Evolutionary conservation across 2,797 vertebrate genomes (phyloP).

Genomic region (Cottoperca gobio): DNA sequence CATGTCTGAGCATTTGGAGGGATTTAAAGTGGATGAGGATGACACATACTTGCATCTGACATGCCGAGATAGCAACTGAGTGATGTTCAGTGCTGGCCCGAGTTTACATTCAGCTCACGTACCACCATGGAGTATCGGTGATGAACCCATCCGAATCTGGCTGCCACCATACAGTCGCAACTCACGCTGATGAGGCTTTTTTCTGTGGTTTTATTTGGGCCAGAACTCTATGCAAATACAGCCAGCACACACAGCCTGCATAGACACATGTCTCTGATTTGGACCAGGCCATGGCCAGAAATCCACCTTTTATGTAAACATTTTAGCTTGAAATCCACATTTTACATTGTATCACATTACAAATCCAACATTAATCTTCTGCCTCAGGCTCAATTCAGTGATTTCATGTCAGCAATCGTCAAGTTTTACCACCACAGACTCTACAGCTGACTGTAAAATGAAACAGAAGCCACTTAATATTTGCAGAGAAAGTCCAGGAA

Average conservation of each 20-base stretch:
- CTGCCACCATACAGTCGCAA: constrained; percentile 7
- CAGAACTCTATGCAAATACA: not conserved
- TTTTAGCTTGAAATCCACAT: not conserved
- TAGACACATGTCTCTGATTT: constrained; percentile 2
- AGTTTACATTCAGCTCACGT: constrained; percentile 17
- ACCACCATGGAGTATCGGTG: constrained; percentile 10
- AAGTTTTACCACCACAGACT: not conserved
- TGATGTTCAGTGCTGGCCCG: constrained; percentile 8
- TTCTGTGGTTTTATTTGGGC: not conserved
- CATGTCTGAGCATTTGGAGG: constrained; percentile 55
- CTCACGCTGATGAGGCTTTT: not conserved
- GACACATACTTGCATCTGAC: constrained; percentile 32
- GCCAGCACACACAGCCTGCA: not conserved
- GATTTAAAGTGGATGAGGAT: constrained; percentile 49
- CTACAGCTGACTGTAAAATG: not conserved
- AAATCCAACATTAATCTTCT: constrained; percentile 2
- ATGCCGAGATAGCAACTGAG: constrained; percentile 27
- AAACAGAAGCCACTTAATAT: constrained; percentile 6
- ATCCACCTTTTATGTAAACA: constrained; percentile 6
- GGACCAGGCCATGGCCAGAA: not conserved
- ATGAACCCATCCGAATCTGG: constrained; percentile 21
- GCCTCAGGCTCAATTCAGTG: not conserved
- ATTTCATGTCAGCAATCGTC: not conserved
- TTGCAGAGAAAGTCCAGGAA: constrained; percentile 6
- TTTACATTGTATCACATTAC: constrained; percentile 2